These are phyloP conservation scores for Nibea albiflora DNA, from an alignment of 2,113 vertebrate species.

Conservation along the genomic window DNA sequence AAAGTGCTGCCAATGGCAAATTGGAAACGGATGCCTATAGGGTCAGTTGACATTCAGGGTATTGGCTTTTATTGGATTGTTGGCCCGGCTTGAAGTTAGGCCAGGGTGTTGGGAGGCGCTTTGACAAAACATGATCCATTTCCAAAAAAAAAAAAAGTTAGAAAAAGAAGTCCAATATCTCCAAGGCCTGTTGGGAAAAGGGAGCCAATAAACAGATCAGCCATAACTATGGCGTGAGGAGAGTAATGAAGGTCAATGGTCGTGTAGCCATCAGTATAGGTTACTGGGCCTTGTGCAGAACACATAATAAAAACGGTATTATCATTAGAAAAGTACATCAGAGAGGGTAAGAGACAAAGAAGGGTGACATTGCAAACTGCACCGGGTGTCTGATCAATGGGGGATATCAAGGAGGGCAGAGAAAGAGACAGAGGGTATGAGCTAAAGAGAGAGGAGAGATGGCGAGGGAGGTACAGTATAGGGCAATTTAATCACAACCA, in stretches of 20 bases:
- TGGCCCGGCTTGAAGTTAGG: slow-evolving; percentile 44
- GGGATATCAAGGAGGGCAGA: slow-evolving; percentile 26
- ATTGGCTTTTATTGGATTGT: slow-evolving; percentile 65
- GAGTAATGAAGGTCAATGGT: slow-evolving; percentile 36
- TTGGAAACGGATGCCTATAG: slow-evolving; percentile 71
- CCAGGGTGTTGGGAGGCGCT: not conserved
- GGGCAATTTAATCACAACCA: slow-evolving; percentile 76
- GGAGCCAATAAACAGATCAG: slow-evolving; percentile 55
- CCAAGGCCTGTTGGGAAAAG: not conserved
- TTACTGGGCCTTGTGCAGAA: slow-evolving; percentile 14
- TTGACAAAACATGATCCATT: slow-evolving; percentile 47
- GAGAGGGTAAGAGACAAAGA: not conserved
- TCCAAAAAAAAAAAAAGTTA: slow-evolving; percentile 48
- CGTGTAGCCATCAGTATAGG: slow-evolving; percentile 21
- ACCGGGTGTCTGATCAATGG: slow-evolving; percentile 59
- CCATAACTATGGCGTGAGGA: slow-evolving; percentile 33
- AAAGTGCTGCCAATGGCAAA: slow-evolving; percentile 73
- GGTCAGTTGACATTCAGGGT: slow-evolving; percentile 67
- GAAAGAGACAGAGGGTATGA: slow-evolving; percentile 40
- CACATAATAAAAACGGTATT: slow-evolving; percentile 43
- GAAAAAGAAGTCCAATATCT: slow-evolving; percentile 34
- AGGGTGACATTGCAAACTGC: slow-evolving; percentile 4
- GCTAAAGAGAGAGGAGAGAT: slow-evolving; percentile 30
- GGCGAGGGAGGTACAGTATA: slow-evolving; percentile 47
- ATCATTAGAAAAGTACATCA: slow-evolving; percentile 51